Evolutionary conservation across 2,113 vertebrate species (phyloP), one percentile per base, ranked within the genome.

Genomic region (Grantiella picta): DNA sequence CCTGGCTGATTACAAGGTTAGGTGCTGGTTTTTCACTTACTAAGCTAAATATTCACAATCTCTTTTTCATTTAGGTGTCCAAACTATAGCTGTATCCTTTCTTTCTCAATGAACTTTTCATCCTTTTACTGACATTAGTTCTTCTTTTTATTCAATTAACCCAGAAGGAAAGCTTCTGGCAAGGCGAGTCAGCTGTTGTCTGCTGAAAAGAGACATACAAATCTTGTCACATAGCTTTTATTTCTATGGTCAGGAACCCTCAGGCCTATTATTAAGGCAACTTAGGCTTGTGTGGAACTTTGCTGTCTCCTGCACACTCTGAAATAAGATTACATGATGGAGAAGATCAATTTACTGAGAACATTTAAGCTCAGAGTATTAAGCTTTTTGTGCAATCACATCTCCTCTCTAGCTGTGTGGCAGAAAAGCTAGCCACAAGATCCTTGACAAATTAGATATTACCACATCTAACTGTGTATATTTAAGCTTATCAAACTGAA

Each of bases 401-500:
- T 86, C 90, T 97, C 66, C 86, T 95, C 90, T 94, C 96, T 96
- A 97, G 91, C 95, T 97, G 94, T 94, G 97, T 96, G 97, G 96
- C 95, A 96, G 96, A 96, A 97, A 97, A 97, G 95, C 94, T 96
- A 96, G 89, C 97, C 88, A 82, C 96, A 96, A 96, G 91, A 97
- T 96, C 97, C 94, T 96, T 98, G 97, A 98, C 98, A 98, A 98
- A 98, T 98, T 98, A 97, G 97, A 98, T 97, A 98, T 97, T 97
- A 96, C 97, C 97, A 96, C 97, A 95, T 98, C 97, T 98, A 98
- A 98, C 98, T 98, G 96, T 98, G 97, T 97, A 89, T 98, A 97
- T 98, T 98, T 98, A 98, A 98, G 97, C 96, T 97, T 97, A 98
- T 98, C 95, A 93, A 96, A 96, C 96, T 98, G 98, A 98, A 98